phyloP scores from a whole-genome alignment of 2,113 vertebrate genomes.

The Ochotona princeps region DNA sequence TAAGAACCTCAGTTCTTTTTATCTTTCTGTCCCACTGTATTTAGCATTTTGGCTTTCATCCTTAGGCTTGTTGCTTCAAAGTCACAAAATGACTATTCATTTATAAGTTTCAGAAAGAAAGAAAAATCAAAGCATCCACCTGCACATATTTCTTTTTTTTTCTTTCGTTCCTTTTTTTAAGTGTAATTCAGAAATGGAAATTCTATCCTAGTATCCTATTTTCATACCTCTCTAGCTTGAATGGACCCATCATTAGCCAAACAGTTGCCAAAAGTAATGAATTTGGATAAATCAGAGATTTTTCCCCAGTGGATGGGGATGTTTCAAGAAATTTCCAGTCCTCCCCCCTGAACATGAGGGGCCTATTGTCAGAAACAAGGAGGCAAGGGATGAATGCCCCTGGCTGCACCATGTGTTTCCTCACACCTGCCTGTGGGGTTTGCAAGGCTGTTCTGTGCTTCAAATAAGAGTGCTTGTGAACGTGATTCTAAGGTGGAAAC shows the following conservation, averaged over 20 bases:
- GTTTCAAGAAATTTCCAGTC: not conserved
- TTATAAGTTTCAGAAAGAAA: conserved; percentile 54
- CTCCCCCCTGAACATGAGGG: too few relatives aligned
- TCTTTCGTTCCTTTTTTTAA: not conserved
- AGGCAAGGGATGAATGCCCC: too few relatives aligned
- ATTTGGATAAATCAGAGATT: not conserved
- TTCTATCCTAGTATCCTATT: not conserved
- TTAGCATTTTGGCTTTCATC: conserved; percentile 29
- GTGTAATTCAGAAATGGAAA: not conserved
- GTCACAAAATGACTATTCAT: not conserved
- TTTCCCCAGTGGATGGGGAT: not conserved
- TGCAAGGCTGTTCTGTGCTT: not conserved
- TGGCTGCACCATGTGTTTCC: not conserved
- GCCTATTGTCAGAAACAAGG: not conserved
- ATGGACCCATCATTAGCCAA: not conserved
- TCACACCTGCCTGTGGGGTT: not conserved
- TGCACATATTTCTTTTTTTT: not conserved
- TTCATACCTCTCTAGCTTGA: conserved; percentile 12
- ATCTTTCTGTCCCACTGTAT: not conserved
- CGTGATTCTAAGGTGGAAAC: not conserved
- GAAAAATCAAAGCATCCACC: not conserved
- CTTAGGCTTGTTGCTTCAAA: not conserved
- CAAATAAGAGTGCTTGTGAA: not conserved
- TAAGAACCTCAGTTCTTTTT: not conserved
- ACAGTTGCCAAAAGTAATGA: not conserved